These are phyloP conservation scores for Chymomyza caudatula DNA, from an alignment of 2,888 invertebrate genomes.

Conservation along the genomic window DNA sequence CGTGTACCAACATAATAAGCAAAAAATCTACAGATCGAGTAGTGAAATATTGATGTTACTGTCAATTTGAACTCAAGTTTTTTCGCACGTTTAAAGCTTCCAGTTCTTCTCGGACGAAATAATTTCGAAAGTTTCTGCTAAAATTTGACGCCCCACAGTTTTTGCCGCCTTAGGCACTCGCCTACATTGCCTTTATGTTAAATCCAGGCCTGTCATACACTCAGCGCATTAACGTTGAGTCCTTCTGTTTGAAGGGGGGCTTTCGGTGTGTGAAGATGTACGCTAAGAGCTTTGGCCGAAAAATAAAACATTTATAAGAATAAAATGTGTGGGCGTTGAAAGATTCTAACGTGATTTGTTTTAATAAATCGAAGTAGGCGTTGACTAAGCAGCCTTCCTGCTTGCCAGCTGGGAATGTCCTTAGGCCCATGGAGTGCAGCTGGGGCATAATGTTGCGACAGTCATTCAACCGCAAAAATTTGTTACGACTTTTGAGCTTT, in stretches of 20 bases:
- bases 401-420: neutral
- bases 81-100: too few species aligned
- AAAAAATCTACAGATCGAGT: too few species aligned
- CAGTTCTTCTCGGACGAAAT: too few species aligned
- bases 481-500: constrained; percentile 31
- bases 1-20: too few species aligned
- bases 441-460: neutral
- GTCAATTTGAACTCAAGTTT: too few species aligned
- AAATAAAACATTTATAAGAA: neutral
- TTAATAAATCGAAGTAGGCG: constrained; percentile 34
- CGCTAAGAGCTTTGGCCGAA: neutral
- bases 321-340: neutral
- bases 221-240: neutral
- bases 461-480: neutral
- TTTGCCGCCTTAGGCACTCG: too few species aligned
- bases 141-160: too few species aligned
- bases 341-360: constrained; percentile 27
- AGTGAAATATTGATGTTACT: too few species aligned
- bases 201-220: too few species aligned
- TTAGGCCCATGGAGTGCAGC: neutral
- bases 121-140: too few species aligned
- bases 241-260: neutral
- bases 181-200: too few species aligned
- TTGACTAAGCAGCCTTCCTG: constrained; percentile 18
- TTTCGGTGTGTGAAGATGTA: neutral